Evolutionary conservation across 1,140 invertebrate species (phyloP).

Genomic region (Cardiocondyla obscurior): DNA sequence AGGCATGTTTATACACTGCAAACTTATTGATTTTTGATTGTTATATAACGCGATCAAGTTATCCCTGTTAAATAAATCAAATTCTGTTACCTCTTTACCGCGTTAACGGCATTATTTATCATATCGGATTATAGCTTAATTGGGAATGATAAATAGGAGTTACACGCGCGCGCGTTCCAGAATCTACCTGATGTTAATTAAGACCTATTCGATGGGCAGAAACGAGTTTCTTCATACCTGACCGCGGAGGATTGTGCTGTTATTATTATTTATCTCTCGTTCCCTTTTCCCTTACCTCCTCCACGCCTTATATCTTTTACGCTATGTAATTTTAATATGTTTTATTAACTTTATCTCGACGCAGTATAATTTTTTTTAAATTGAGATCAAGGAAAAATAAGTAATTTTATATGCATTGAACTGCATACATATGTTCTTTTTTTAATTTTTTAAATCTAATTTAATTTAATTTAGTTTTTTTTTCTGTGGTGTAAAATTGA

Average conservation of each 20-base stretch:
- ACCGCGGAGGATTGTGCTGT: constrained; percentile 7
- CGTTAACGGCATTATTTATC: constrained; percentile 43
- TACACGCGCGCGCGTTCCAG: constrained; percentile 35
- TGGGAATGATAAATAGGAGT: constrained; percentile 62
- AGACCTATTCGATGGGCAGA: constrained; percentile 56
- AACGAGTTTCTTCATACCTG: constrained; percentile 40
- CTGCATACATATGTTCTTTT: no score
- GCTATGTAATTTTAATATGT: background rate
- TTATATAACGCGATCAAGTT: constrained; percentile 14
- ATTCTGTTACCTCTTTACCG: constrained; percentile 17
- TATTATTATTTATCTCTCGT: constrained; percentile 26
- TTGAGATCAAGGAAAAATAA: background rate
- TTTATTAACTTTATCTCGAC: background rate
- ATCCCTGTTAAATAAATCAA: constrained; percentile 42
- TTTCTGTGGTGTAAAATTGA: background rate
- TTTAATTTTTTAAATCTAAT: no score
- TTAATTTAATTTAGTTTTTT: no score
- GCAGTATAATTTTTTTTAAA: background rate
- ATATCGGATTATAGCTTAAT: constrained; percentile 58
- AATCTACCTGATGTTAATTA: constrained; percentile 63
- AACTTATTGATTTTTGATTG: constrained; percentile 37
- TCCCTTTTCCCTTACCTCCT: background rate
- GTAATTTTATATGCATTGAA: background rate
- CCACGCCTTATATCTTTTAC: background rate
- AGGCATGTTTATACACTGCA: background rate